These are phyloP conservation scores for Propithecus perrieri DNA, from an alignment of 2,797 vertebrate genomes.

Conservation along the genomic window DNA sequence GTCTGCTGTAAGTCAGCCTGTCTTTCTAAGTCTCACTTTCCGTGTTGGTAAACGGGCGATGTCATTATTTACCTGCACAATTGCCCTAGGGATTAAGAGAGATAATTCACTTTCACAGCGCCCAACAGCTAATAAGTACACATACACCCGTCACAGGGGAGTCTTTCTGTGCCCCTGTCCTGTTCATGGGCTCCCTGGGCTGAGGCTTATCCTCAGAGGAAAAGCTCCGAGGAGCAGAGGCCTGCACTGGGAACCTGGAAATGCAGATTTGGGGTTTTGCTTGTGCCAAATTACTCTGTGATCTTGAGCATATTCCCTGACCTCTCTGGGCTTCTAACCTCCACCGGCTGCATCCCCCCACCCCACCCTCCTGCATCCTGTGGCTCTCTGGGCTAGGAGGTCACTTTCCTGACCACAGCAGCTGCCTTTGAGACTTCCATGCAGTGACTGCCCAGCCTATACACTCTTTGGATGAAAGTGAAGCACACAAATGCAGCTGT, in stretches of 20 bases:
- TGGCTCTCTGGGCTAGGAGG: not conserved
- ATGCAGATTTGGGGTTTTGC: not conserved
- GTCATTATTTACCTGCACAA: not conserved
- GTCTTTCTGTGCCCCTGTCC: not conserved
- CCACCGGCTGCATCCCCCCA: too few relatives aligned
- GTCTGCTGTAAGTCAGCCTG: not conserved
- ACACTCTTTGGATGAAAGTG: not conserved
- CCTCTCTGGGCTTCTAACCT: not conserved
- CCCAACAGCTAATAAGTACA: not conserved
- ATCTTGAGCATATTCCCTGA: not conserved
- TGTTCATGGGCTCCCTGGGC: not conserved
- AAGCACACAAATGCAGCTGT: not conserved
- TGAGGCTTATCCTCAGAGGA: not conserved
- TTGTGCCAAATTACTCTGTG: not conserved
- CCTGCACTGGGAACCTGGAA: not conserved
- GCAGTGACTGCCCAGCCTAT: not conserved
- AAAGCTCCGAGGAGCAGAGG: not conserved
- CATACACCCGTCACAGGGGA: not conserved
- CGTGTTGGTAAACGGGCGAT: not conserved
- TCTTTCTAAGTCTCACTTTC: not conserved
- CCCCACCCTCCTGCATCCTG: fast-evolving
- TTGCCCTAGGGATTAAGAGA: not conserved
- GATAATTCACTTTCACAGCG: not conserved
- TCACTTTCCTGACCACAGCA: not conserved
- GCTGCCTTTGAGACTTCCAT: not conserved